A percentile compares a stretch with the other conserved stretches of the same genome.
Conservation (phyloP, 2,797 vertebrate genomes). For the Hippocampus kuda region DNA sequence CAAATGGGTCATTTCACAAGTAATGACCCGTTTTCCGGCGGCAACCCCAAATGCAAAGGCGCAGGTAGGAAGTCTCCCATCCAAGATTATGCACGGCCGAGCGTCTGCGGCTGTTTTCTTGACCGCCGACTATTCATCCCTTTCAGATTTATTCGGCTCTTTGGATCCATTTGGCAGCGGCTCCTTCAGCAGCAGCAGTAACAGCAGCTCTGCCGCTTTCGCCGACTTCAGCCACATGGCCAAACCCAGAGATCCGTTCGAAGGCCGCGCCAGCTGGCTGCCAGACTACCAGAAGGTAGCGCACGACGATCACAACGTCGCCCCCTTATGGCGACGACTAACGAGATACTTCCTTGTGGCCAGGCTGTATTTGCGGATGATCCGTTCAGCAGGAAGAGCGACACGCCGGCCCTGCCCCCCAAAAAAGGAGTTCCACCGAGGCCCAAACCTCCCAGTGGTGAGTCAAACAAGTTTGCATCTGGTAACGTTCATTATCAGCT, state of each 20-base stretch:
- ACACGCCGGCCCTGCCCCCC: conserved; percentile 88
- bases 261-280: conserved; percentile 56
- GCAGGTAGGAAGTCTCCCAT: conserved; percentile 66
- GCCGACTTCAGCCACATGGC: conserved; percentile 99
- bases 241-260: conserved; percentile 71
- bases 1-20: conserved; percentile 81
- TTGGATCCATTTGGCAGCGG: conserved; percentile 87
- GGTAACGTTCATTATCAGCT: too few species aligned
- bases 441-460: conserved; percentile 92
- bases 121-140: background rate
- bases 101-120: background rate
- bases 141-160: conserved; percentile 82
- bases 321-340: background rate
- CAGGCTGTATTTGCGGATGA: conserved; percentile 81
- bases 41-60: conserved; percentile 78
- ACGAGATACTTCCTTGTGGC: background rate
- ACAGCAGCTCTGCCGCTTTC: conserved; percentile 80
- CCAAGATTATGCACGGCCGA: background rate
- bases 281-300: conserved; percentile 64
- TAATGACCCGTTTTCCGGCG: conserved; percentile 81
- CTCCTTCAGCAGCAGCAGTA: conserved; percentile 69
- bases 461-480: conserved; percentile 44
- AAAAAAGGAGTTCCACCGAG: conserved; percentile 89
- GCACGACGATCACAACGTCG: background rate
- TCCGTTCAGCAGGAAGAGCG: conserved; percentile 84